Evolutionary conservation across 2,113 vertebrate species (phyloP), one percentile per base, ranked within the genome.

Genomic region (Chionis minor): DNA sequence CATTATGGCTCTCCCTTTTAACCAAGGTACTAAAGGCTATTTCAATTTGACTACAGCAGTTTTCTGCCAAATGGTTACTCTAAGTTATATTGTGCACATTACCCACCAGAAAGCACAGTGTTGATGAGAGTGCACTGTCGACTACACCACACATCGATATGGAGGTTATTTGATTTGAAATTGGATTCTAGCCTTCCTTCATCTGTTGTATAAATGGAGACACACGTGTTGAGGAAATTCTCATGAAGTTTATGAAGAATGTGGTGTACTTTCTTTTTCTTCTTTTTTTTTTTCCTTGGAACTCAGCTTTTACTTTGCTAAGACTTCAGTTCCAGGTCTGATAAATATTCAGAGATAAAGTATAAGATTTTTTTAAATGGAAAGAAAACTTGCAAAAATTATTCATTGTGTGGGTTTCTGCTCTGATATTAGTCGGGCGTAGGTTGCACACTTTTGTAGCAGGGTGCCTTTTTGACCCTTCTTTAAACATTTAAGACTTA

Each of bases 401-500:
- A 98, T 98, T 98, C 94, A 94, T 72, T 96, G 92, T 33, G 61
- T 97, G 95, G 87, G 97, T 98, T 98, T 98, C 94, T 95, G 65
- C 75, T 98, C 96, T 97, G 96, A 91, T 98, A 97, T 33, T 96
- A 97, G 96, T 95, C 91, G 81, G 94, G 92, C 88, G 65, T 88
- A 95, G 89, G 97, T 97, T 98, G 96, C 95, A 95, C 75, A 96
- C 94, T 98, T 98, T 97, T 97, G 97, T 98, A 97, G 85, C 95
- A 85, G 81, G 59, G 70, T 93, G 94, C 87, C 97, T 97, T 98
- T 96, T 88, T 98, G 98, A 98, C 98, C 98, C 97, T 96, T 98
- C 96, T 98, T 98, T 98, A 98, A 98, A 98, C 98, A 98, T 98
- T 98, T 98, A 98, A 98, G 95, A 94, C 96, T 98, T 95, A 97